phyloP scores from a whole-genome alignment of 2,113 vertebrate genomes.

The Emydura subglobosa region DNA sequence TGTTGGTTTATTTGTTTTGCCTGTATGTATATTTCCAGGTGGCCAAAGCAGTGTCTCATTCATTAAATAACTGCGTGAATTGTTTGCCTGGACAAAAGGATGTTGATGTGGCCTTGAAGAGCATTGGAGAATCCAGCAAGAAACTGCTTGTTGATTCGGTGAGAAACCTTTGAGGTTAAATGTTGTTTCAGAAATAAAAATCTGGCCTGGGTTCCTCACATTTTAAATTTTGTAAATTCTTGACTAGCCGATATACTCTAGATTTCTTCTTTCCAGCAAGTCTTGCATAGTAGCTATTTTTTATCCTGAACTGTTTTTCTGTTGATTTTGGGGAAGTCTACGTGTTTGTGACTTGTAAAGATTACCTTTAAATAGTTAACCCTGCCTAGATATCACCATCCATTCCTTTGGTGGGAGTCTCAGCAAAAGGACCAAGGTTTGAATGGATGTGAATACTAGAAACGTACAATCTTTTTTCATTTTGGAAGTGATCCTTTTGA shows the following conservation, averaged over 20 bases:
- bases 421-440: background rate
- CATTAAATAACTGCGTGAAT: conserved; percentile 98
- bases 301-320: background rate
- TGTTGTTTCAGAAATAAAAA: background rate
- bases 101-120: conserved; percentile 97
- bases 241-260: background rate
- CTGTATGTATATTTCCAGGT: conserved; percentile 80
- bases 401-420: background rate
- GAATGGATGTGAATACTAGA: background rate
- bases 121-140: conserved; percentile 98
- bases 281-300: background rate
- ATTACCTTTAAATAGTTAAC: background rate
- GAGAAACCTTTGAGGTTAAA: conserved; percentile 58
- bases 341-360: background rate
- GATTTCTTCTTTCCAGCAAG: background rate
- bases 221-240: background rate
- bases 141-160: conserved; percentile 96
- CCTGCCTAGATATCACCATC: background rate
- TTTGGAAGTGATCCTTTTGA: background rate
- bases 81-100: conserved; percentile 99
- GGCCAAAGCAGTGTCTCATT: conserved; percentile 98
- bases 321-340: background rate
- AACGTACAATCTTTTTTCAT: background rate
- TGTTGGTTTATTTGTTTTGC: background rate
- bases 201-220: background rate